Evolutionary conservation across 2,113 vertebrate genomes (phyloP), one percentile per base, ranked within the genome.

Genomic region (Perca flavescens): DNA sequence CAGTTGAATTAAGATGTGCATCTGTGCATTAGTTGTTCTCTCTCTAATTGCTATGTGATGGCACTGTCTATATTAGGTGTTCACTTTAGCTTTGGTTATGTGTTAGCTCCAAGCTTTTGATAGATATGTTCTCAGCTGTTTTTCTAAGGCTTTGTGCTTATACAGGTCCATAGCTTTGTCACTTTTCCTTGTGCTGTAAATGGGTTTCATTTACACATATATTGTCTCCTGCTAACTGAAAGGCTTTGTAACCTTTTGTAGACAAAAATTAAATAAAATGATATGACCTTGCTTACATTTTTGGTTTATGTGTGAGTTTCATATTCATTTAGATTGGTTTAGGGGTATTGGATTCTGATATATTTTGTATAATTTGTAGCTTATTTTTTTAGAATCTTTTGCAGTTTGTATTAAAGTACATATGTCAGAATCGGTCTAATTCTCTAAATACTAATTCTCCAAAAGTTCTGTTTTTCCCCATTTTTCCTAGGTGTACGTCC

Each of bases 401-500:
- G 0, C 22, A 19, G 4, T 68, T 63, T 74, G 0, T 54, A 14
- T 46, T 6, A 4, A 68, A 69, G 63, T 9, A 21, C n/a, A n/a
- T 6, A 16, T 21, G 15, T 67, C 21, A 49, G 2, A 47, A 31
- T 69, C 58, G 56, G 21, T 74, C n/a, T 49, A 50, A 69, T 84
- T 80, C 43, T 77, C 54, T 67, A 57, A 80, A 71, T 56, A 10
- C 12, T 2, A 71, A 72, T 77, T 68, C 40, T 80, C 8, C 58
- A 79, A 78, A 84, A 81, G 40, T 28, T 15, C 13, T 6, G 8
- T 77, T 72, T 81, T 73, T 12, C 9, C 9, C 34, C n/a, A 17
- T 49, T 82, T 22, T 58, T 63, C 47, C 22, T 15, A 99, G 98
- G 98, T 82, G 96, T 97, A 40, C 96, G 97, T 68, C 98, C 98